These are phyloP conservation scores for Tiphia femorata DNA, from an alignment of 2,888 invertebrate genomes.

Conservation along the genomic window DNA sequence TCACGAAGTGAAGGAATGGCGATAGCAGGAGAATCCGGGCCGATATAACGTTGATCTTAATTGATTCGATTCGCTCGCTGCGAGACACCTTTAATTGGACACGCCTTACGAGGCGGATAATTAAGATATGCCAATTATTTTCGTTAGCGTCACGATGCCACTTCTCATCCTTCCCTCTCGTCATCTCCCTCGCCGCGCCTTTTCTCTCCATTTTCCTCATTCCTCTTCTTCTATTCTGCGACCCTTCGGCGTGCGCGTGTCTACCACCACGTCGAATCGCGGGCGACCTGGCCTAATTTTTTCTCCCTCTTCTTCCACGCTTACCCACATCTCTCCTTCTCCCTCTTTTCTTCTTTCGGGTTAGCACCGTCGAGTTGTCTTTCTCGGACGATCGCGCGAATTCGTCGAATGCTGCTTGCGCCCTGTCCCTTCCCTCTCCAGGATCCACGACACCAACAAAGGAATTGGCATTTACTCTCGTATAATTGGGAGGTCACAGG, in stretches of 20 bases:
- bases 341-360: no score
- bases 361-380: no score
- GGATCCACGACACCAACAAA: no score
- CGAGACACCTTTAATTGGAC: conserved; percentile 46
- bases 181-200: conserved; percentile 1
- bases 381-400: no score
- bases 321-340: no score
- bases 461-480: no score
- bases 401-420: no score
- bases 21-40: background rate
- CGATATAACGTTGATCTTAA: conserved; percentile 41
- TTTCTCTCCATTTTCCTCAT: conserved; percentile 15
- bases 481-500: no score
- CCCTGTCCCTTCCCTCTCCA: no score
- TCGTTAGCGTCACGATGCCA: background rate
- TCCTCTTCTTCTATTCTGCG: background rate
- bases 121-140: conserved; percentile 40
- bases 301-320: background rate
- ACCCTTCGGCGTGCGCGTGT: no score
- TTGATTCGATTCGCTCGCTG: conserved; percentile 40
- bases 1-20: conserved; percentile 3
- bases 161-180: conserved; percentile 9
- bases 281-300: background rate
- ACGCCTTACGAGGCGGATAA: conserved; percentile 33
- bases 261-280: no score